phyloP scores from a whole-genome alignment of 2,797 vertebrate genomes.

The Silurus lanzhouensis region DNA sequence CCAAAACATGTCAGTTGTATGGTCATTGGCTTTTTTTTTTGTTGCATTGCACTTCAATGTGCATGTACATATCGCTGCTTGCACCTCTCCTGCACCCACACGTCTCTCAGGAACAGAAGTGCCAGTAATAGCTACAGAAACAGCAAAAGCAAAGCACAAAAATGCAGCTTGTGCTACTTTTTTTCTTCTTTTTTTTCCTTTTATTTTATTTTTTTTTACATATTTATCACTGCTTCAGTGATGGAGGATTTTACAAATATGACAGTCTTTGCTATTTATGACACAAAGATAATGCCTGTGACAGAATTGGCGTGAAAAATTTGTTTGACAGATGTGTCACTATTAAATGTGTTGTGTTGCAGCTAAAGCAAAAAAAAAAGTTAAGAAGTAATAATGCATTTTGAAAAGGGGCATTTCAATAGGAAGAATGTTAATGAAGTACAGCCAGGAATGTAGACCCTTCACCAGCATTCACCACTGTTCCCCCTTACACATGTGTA shows the following conservation, averaged over 20 bases:
- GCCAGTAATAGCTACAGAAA: constrained; percentile 63
- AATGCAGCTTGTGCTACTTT: background rate
- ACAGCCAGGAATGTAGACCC: constrained; percentile 21
- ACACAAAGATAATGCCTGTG: background rate
- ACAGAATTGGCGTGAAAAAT: background rate
- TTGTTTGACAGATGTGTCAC: background rate
- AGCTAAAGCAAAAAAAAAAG: background rate
- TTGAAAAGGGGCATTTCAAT: constrained; percentile 58
- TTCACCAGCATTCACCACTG: background rate
- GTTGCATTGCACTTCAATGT: background rate
- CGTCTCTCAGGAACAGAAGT: constrained; percentile 15
- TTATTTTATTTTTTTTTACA: too few species aligned
- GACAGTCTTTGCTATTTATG: background rate
- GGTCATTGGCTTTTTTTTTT: background rate
- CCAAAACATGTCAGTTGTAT: background rate
- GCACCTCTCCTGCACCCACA: constrained; percentile 24
- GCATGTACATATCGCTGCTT: background rate
- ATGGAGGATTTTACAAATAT: background rate
- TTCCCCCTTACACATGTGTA: background rate
- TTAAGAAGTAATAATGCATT: constrained; percentile 35
- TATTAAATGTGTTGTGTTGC: constrained; percentile 7
- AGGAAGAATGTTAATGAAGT: constrained; percentile 38
- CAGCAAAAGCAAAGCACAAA: constrained; percentile 29
- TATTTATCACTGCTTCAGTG: background rate
- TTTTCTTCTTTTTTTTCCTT: background rate